phyloP scores from a whole-genome alignment of 1,140 invertebrate genomes.

The Aporrectodea caliginosa region DNA sequence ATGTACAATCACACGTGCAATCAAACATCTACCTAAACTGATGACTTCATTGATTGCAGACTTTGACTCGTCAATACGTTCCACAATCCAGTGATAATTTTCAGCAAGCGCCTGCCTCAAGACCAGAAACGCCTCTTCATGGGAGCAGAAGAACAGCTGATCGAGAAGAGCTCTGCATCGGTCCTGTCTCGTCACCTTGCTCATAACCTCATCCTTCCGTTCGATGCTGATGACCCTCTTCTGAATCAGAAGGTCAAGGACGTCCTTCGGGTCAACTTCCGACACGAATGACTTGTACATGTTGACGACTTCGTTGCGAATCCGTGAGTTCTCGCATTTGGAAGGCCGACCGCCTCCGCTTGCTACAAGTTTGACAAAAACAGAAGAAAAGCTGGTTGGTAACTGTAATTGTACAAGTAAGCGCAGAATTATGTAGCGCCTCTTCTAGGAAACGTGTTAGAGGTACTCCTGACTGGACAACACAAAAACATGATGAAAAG shows the following conservation, averaged over 20 bases:
- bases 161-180: conserved; percentile 11
- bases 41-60: too few relatives aligned
- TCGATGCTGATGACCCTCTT: conserved; percentile 9
- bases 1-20: too few relatives aligned
- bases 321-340: background rate
- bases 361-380: too few relatives aligned
- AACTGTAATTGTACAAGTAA: too few relatives aligned
- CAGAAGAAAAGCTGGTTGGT: too few relatives aligned
- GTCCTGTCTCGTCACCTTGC: background rate
- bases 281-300: conserved; percentile 19
- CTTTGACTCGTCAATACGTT: conserved; percentile 12
- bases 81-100: background rate
- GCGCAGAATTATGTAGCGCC: too few relatives aligned
- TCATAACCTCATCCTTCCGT: conserved; percentile 4
- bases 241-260: conserved; percentile 16
- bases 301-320: background rate
- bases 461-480: too few relatives aligned
- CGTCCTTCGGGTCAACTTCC: conserved; percentile 16
- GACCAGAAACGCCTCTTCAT: conserved; percentile 1
- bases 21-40: too few relatives aligned
- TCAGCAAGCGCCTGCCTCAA: background rate
- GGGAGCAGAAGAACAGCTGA: conserved; percentile 1
- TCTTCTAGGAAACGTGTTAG: too few relatives aligned
- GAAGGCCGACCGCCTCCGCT: too few relatives aligned
- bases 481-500: too few relatives aligned